Conservation (phyloP, 1,140 invertebrate genomes). For the Ceratitis capitata region DNA sequence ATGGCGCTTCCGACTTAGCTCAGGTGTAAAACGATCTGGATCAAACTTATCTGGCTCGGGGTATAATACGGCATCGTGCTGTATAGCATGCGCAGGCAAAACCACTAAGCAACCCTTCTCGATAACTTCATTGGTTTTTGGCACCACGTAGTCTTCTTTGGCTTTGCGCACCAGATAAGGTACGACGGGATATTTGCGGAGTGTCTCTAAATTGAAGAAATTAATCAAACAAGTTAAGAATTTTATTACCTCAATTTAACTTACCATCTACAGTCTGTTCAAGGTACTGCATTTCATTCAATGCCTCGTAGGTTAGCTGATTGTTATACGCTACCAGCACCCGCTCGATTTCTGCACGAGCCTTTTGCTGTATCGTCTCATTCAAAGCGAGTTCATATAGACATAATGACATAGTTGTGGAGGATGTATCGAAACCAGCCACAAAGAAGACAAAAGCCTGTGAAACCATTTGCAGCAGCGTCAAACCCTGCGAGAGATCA, state of each 20-base stretch:
- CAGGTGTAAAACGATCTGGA: conserved; percentile 69
- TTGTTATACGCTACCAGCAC: conserved; percentile 63
- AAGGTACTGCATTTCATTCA: conserved; percentile 67
- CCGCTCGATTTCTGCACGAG: conserved; percentile 70
- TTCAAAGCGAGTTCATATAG: conserved; percentile 71
- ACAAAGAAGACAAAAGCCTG: conserved; percentile 67
- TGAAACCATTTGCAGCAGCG: conserved; percentile 54
- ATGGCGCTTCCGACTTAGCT: conserved; percentile 63
- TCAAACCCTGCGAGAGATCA: conserved; percentile 53
- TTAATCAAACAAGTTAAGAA: conserved; percentile 55
- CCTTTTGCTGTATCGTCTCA: conserved; percentile 70
- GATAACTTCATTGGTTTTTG: conserved; percentile 57
- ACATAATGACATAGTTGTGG: conserved; percentile 68
- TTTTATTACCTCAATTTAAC: neutral
- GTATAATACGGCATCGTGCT: conserved; percentile 69
- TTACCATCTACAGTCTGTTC: conserved; percentile 66
- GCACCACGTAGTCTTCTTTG: conserved; percentile 57
- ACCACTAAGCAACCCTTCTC: conserved; percentile 59
- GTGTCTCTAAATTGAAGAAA: conserved; percentile 51
- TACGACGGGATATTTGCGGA: conserved; percentile 59
- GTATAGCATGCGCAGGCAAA: conserved; percentile 71
- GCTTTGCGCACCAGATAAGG: conserved; percentile 66
- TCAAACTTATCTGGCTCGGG: conserved; percentile 71
- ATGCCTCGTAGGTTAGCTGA: conserved; percentile 67
- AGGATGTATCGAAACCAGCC: conserved; percentile 75